Evolutionary conservation across 2,888 invertebrate genomes (phyloP), one percentile per base, ranked within the genome.

Genomic region (Pristionchus mayeri): DNA sequence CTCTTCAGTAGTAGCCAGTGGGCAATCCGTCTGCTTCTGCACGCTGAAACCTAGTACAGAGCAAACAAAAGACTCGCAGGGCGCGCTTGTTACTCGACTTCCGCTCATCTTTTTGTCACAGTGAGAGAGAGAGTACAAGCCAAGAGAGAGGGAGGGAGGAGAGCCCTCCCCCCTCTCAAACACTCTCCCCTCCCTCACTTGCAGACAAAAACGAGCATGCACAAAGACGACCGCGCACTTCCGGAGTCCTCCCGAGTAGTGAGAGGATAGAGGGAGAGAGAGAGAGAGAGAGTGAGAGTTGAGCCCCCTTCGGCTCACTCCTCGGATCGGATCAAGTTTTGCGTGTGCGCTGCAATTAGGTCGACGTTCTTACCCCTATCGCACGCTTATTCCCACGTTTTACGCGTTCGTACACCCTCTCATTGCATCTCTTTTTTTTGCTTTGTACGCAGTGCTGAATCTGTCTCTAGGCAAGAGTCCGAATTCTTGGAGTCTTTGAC

Each of bases 141-240:
- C 16, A 21, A 54, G 54, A 21, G 54, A 54, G 54, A 54, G 54
- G 54, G 54, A 54, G 54, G 21, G 54, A 16, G 54, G 21, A 34
- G 30, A 34, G 34, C 16, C 16, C 63, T 63, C 63, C 34, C 63
- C 63, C 30, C 63, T n/a, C 54, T 60, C 60, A 60, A 60, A 60
- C 60, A 60, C 30, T 60, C 60, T 60, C 60, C 63, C 4, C 63
- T 63, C 63, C 24, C 40, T 40, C 40, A 11, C 71, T 71, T 13
- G 37, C 3, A 21, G 67, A 71, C 37, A 40, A 71, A 71, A 44
- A 71, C 44, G 40, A 71, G 40, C 40, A 30, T 3, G 40, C 71
- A 71, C 71, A 71, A 71, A 71, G 71, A 44, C 40, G 71, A 71
- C 71, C 71, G 71, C 71, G n/a, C 40, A 71, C 71, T 71, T 71